Evolutionary conservation across 2,888 invertebrate genomes (phyloP).

Genomic region (Drosophila austrosaltans): DNA sequence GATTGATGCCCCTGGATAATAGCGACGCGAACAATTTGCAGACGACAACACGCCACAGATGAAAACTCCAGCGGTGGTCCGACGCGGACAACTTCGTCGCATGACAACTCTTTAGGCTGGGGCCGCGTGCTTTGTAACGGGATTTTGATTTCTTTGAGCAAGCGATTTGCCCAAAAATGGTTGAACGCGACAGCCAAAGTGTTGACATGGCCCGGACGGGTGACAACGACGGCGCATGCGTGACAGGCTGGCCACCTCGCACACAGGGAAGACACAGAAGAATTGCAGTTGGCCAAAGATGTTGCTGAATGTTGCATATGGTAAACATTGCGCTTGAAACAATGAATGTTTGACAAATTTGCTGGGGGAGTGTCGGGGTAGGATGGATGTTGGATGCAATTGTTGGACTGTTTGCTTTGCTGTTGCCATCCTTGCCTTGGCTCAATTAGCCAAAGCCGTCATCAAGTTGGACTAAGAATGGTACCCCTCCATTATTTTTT

Average conservation of each 20-base stretch:
- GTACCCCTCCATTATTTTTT: conserved; percentile 2
- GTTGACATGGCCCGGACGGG: conserved; percentile 60
- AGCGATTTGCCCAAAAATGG: conserved; percentile 79
- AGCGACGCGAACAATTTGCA: conserved; percentile 78
- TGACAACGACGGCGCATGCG: conserved; percentile 73
- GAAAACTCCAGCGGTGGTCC: conserved; percentile 61
- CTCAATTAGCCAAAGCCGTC: conserved; percentile 51
- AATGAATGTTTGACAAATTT: conserved; percentile 25
- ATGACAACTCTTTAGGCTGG: conserved; percentile 73
- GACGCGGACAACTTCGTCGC: conserved; percentile 58
- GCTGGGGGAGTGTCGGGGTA: background rate
- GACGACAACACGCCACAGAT: conserved; percentile 68
- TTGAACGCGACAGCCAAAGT: conserved; percentile 47
- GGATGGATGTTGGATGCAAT: too few relatives aligned
- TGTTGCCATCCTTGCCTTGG: conserved; percentile 32
- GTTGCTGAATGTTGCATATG: conserved; percentile 24
- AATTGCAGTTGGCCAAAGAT: conserved; percentile 8
- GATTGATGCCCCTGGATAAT: conserved; percentile 79
- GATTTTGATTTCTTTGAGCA: conserved; percentile 41
- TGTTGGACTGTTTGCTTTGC: background rate
- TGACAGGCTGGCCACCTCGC: conserved; percentile 62
- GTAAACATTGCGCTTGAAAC: conserved; percentile 37
- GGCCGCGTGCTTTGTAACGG: conserved; percentile 30
- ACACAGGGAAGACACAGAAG: background rate
- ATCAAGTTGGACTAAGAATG: conserved; percentile 27